Evolutionary conservation across 2,797 vertebrate genomes (phyloP).

Genomic region (Garrulus glandarius): DNA sequence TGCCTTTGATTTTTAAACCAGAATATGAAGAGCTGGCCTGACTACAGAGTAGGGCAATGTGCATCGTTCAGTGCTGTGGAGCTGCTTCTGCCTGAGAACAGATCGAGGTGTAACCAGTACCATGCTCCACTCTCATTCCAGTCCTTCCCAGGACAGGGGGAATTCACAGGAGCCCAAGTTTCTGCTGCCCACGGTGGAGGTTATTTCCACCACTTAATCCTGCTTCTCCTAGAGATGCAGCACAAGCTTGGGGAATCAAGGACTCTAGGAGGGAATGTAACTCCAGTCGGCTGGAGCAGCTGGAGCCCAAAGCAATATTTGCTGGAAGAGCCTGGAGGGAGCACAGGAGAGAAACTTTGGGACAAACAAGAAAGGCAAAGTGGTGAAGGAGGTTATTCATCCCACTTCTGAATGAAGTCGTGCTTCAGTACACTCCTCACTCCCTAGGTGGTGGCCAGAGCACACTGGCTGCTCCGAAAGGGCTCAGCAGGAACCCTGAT

Average conservation of each 20-base stretch:
- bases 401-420: background rate
- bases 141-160: background rate
- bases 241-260: background rate
- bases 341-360: background rate
- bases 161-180: background rate
- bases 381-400: background rate
- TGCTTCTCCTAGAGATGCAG: background rate
- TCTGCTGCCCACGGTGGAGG: background rate
- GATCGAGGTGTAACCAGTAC: rapidly evolving
- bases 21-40: background rate
- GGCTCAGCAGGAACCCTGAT: background rate
- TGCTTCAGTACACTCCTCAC: background rate
- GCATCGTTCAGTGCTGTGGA: background rate
- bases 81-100: background rate
- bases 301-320: background rate
- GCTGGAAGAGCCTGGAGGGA: background rate
- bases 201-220: background rate
- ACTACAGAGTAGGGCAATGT: background rate
- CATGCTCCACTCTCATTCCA: background rate
- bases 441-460: background rate
- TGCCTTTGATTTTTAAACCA: slow-evolving; percentile 19
- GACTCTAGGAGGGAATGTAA: background rate
- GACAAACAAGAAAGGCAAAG: background rate
- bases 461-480: background rate
- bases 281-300: background rate